A percentile compares a stretch with the other conserved stretches of the same genome.
Conservation (phyloP, 23 tunicate species). For the Clavelina lepadiformis region DNA sequence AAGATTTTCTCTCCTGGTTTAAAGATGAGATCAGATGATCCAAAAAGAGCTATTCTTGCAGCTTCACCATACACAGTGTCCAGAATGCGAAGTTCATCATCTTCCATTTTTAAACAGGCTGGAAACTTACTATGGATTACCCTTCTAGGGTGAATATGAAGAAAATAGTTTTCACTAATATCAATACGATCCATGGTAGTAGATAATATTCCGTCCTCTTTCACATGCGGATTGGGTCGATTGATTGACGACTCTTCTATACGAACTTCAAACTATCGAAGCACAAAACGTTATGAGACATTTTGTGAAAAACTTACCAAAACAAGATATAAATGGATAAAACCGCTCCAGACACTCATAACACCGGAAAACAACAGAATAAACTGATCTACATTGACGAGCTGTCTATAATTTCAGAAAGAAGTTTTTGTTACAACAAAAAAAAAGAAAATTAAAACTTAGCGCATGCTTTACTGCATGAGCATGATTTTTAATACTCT, state of each 20-base stretch:
- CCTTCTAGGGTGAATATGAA: conserved; percentile 39
- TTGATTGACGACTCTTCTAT: conserved; percentile 41
- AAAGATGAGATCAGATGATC: conserved; percentile 44
- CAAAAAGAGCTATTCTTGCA: conserved; percentile 54
- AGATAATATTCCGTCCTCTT: conserved; percentile 32
- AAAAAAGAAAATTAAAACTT: no score
- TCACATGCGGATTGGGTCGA: conserved; percentile 50
- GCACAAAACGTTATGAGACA: no score
- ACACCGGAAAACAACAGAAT: no score
- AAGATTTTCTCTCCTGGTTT: conserved; percentile 18
- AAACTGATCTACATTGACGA: no score
- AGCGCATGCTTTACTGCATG: no score
- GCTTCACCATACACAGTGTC: conserved; percentile 58
- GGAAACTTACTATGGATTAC: conserved; percentile 13
- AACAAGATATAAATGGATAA: no score
- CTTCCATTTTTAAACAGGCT: conserved; percentile 22
- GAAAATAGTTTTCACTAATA: conserved; percentile 35
- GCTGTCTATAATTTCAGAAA: no score
- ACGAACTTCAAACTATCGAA: conserved; percentile 24
- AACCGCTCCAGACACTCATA: no score
- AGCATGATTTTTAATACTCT: no score
- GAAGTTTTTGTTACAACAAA: no score
- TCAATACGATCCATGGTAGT: conserved; percentile 28
- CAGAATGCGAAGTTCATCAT: conserved; percentile 25
- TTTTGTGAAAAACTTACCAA: no score